Base-by-base conservation (phyloP, 2,888 invertebrate genomes). In the Incurvaria masculella region DNA sequence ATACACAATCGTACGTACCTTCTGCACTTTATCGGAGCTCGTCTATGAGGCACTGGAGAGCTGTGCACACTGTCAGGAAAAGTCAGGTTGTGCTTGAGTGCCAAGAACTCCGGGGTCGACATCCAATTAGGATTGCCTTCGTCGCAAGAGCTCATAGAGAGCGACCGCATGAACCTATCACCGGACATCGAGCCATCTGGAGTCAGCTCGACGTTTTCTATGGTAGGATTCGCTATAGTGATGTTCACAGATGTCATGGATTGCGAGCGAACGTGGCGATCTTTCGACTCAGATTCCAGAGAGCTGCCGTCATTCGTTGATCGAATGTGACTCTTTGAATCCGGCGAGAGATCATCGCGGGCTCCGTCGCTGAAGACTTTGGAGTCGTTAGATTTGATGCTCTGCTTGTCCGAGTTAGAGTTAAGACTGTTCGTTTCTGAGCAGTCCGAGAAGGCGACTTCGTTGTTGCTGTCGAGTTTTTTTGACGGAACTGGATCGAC, bases 21-120 rank as follows among this genome's bases (percentile, higher is more conserved):
- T 65, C 85, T 72, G 64, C 85, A 85, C 72, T 85, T 85, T 48
- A 84, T 69, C 46, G 84, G 79, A 6, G 79, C 72, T 57, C 83
- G 82, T 44, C 86, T 81, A 42, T 83, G 82, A 41, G 87, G 79
- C 21, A 89, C 85, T 0, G 91, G 91, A 1, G 91, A 90, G 38
- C 87, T 88, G 44, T 85, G 88, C 11, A 84, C 85, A 61, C 90
- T 90, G 51, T 91, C 91, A 2, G 91, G 91, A 64, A 91, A 91
- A 39, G 85, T 85, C 52, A 91, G 69, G 65, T 91, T 91, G 61
- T 91, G 90, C 61, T 90, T 89, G 51, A 89, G 78, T 1, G 91
- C 91, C 50, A 91, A 64, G 46, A 90, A 81, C 61, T 91, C 91
- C 0, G 91, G 91, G 0, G 90, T 89, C 49, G 84, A 82, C 83